Evolutionary conservation across 2,888 invertebrate species (phyloP).

Genomic region (Pseudeuparius sepicola): DNA sequence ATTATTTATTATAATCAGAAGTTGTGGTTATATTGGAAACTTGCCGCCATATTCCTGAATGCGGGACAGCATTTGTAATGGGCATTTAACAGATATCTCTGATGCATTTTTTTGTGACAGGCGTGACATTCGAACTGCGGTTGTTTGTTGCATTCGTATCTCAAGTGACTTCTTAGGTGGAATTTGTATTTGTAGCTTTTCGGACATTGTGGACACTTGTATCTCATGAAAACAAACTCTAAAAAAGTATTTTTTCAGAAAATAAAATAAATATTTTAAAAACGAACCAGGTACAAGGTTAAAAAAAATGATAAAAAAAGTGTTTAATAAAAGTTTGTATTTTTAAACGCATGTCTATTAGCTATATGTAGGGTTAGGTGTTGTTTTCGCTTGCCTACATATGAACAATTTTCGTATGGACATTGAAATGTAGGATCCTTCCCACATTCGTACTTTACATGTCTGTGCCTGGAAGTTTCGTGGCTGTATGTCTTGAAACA

Average conservation of each 20-base stretch:
- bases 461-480: constrained; percentile 9
- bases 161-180: constrained; percentile 56
- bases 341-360: constrained; percentile 19
- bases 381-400: constrained; percentile 18
- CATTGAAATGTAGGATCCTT: constrained; percentile 24
- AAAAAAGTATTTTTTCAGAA: too few species aligned
- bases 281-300: too few species aligned
- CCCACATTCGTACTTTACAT: constrained; percentile 23
- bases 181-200: constrained; percentile 47
- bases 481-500: constrained; percentile 12
- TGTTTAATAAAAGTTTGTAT: too few species aligned
- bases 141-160: constrained; percentile 57
- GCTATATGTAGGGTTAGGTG: constrained; percentile 18
- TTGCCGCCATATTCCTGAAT: too few species aligned
- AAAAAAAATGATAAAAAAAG: too few species aligned
- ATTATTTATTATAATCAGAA: too few species aligned
- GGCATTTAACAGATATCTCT: constrained; percentile 54
- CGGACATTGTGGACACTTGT: constrained; percentile 49
- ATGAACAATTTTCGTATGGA: constrained; percentile 18
- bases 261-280: too few species aligned
- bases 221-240: too few species aligned
- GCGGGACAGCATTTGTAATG: constrained; percentile 44
- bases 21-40: too few species aligned
- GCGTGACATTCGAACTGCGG: constrained; percentile 54
- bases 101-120: constrained; percentile 56